A percentile compares a stretch with the other conserved stretches of the same genome.
phyloP scores from a whole-genome alignment of 2,888 invertebrate species.

The Litoditis marina region DNA sequence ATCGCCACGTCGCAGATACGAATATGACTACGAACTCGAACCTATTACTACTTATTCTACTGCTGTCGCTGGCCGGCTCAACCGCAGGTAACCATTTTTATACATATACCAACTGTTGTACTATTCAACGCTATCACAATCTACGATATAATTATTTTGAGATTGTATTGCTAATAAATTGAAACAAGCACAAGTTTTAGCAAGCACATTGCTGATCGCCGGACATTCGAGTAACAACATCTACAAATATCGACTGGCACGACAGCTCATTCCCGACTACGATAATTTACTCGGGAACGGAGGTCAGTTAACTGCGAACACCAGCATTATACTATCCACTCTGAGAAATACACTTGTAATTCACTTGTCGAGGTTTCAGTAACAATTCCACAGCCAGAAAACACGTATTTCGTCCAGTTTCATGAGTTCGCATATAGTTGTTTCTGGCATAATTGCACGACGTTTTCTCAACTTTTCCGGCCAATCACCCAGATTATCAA shows the following conservation, averaged over 20 bases:
- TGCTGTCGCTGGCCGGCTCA: slow-evolving; percentile 3
- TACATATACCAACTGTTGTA: no score
- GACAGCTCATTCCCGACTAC: slow-evolving; percentile 8
- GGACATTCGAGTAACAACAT: slow-evolving; percentile 14
- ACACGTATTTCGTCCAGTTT: no score
- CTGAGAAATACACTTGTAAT: background rate
- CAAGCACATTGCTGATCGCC: slow-evolving; percentile 21
- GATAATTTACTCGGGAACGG: no score
- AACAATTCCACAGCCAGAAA: no score
- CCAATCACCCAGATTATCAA: no score
- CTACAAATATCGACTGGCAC: slow-evolving; percentile 17
- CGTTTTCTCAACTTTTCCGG: no score
- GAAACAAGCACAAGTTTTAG: slow-evolving; percentile 4
- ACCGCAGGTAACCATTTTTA: slow-evolving; percentile 11
- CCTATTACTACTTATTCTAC: slow-evolving; percentile 1
- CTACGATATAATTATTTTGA: background rate
- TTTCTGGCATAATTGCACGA: no score
- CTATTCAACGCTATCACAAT: background rate
- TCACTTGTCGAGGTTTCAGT: no score
- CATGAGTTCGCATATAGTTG: no score
- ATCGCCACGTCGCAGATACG: slow-evolving; percentile 8
- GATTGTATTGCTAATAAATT: background rate
- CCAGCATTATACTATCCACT: background rate
- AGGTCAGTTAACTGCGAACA: slow-evolving; percentile 7
- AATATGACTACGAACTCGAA: slow-evolving; percentile 17